phyloP scores from a whole-genome alignment of 2,113 vertebrate species.

The Hippotragus niger region DNA sequence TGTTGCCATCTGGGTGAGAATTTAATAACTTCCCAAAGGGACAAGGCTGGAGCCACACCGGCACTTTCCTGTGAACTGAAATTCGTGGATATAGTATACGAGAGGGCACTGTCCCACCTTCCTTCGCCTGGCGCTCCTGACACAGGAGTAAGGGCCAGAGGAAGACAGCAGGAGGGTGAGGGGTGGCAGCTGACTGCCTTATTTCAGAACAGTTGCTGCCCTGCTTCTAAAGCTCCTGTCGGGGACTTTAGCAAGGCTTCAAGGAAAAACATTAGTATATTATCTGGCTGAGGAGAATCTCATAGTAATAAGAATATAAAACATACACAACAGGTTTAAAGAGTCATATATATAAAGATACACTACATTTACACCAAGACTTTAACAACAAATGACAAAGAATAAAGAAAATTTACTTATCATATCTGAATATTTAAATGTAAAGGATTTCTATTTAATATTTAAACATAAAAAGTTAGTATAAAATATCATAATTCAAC shows the following conservation, averaged over 20 bases:
- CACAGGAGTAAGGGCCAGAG: slow-evolving; percentile 58
- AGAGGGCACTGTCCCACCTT: slow-evolving; percentile 58
- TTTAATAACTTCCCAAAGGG: slow-evolving; percentile 78
- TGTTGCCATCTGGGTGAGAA: slow-evolving; percentile 81
- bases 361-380: neutral
- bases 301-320: neutral
- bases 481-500: slow-evolving; percentile 3
- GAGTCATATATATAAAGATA: neutral
- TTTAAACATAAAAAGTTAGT: slow-evolving; percentile 28
- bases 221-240: slow-evolving; percentile 7
- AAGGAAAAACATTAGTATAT: neutral
- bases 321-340: neutral
- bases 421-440: neutral
- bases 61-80: slow-evolving; percentile 74
- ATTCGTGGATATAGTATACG: slow-evolving; percentile 64
- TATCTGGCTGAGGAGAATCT: neutral
- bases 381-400: neutral
- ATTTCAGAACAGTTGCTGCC: slow-evolving; percentile 28
- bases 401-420: neutral
- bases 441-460: neutral
- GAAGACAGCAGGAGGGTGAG: neutral
- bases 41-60: slow-evolving; percentile 64
- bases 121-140: slow-evolving; percentile 81
- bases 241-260: slow-evolving; percentile 37
- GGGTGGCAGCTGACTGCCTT: slow-evolving; percentile 59